These are phyloP conservation scores for Pogonophryne albipinna DNA, from an alignment of 2,797 vertebrate genomes.

Conservation along the genomic window DNA sequence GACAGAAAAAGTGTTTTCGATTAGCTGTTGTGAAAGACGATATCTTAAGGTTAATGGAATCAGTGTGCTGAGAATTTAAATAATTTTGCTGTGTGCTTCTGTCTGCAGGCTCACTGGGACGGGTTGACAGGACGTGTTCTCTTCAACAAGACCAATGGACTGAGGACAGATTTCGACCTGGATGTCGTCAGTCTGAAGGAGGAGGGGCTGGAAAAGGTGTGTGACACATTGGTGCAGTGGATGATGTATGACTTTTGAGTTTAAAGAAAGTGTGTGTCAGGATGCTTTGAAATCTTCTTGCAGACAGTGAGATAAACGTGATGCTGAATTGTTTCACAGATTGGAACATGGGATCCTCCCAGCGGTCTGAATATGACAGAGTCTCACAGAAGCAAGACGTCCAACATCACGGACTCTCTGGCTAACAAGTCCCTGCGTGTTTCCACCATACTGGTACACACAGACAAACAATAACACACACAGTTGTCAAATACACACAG, in stretches of 20 bases:
- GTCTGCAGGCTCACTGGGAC: conserved; percentile 95
- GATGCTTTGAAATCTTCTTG: conserved; percentile 28
- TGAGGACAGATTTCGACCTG: conserved; percentile 97
- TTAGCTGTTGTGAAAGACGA: conserved; percentile 45
- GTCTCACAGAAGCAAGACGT: conserved; percentile 93
- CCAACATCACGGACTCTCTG: conserved; percentile 95
- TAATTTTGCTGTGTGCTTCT: conserved; percentile 39
- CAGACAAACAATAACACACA: conserved; percentile 29
- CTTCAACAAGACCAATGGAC: conserved; percentile 97
- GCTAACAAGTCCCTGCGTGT: conserved; percentile 96
- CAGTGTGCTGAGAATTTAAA: conserved; percentile 24
- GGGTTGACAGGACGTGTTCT: conserved; percentile 96
- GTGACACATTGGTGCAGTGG: conserved; percentile 10
- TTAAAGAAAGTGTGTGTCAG: not conserved
- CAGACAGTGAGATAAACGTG: conserved; percentile 35
- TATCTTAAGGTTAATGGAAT: conserved; percentile 60
- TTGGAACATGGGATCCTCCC: conserved; percentile 97
- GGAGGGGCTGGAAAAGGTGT: conserved; percentile 97
- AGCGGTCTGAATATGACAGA: conserved; percentile 98
- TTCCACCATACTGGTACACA: conserved; percentile 95
- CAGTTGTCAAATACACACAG: not conserved
- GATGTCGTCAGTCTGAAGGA: conserved; percentile 98
- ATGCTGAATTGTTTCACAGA: conserved; percentile 83
- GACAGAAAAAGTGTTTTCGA: conserved; percentile 48
- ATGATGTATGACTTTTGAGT: conserved; percentile 5